Conservation (phyloP, 2,113 vertebrate genomes). For the Colaptes auratus region DNA sequence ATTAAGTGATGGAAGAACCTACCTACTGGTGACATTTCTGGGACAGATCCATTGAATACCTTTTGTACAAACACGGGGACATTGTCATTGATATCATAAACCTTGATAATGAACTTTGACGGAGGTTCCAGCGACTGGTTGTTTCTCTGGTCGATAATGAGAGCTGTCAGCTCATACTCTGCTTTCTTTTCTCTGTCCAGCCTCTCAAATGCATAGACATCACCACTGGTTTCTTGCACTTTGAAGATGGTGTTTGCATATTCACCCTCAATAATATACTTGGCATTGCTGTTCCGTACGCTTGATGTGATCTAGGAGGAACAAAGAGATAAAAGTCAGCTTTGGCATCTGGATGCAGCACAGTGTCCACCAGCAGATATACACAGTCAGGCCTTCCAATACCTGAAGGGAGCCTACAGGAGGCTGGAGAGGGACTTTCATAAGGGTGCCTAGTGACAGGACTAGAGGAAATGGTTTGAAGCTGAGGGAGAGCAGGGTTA, state of each 20-base stretch:
- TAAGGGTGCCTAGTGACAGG: no score
- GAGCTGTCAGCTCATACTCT: constrained; percentile 81
- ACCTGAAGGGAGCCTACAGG: no score
- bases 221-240: constrained; percentile 81
- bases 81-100: constrained; percentile 92
- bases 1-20: not conserved
- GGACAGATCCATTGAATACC: constrained; percentile 82
- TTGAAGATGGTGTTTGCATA: constrained; percentile 83
- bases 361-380: not conserved
- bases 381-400: not conserved
- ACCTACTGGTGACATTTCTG: constrained; percentile 87
- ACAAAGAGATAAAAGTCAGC: not conserved
- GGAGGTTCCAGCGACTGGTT: constrained; percentile 75
- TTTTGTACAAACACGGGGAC: constrained; percentile 80
- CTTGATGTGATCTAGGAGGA: constrained; percentile 86
- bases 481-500: no score
- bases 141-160: constrained; percentile 77
- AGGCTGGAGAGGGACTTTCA: no score
- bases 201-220: constrained; percentile 80
- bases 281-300: constrained; percentile 48
- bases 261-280: constrained; percentile 84
- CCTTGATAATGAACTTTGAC: constrained; percentile 84
- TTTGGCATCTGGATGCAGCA: not conserved
- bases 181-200: constrained; percentile 89
- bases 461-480: no score